Evolutionary conservation across 2,113 vertebrate species (phyloP), one percentile per base, ranked within the genome.

Genomic region (Ardeotis arabs): DNA sequence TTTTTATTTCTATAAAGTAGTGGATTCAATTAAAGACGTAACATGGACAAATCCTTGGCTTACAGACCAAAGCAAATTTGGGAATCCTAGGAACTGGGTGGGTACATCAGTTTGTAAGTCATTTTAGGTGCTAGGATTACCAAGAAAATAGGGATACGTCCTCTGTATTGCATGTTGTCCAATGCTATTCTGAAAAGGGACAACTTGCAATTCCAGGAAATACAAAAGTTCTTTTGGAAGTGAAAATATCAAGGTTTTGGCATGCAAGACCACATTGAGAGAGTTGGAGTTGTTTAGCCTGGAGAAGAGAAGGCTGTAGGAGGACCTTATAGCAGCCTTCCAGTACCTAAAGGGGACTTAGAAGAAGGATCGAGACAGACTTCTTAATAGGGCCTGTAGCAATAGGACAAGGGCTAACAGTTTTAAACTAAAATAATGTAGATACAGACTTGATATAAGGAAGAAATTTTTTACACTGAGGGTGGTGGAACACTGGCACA

Each of bases 191-290:
- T 80, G 63, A 77, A 92, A 88, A 83, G 17, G 13, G 35, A 83
- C 27, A 73, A 58, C 35, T 68, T 73, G 67, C 24, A 85, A 69
- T 88, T 93, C 87, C 75, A 76, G 82, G 82, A 95, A 97, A 88
- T 82, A 90, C 21, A 44, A 6, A 73, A 90, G 63, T 49, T 60
- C 52, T 92, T 94, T 73, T 79, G 72, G 70, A 92, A 88, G 62
- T 53, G 63, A 95, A 94, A 93, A 62, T 73, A 75, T 18, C 68
- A 75, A 86, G 33, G 19, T 45, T 78, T 77, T 93, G 82, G 70
- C 88, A 87, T n/a, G 50, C 63, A 33, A 12, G 25, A 67, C 28
- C 7, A 4, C 31, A 73, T 5, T 94, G 68, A 73, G 60, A 68
- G 20, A 60, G 29, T 4, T 80, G 24, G 27, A 6, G 56, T n/a